Evolutionary conservation across 2,797 vertebrate genomes (phyloP).

Genomic region (Anabas testudineus): DNA sequence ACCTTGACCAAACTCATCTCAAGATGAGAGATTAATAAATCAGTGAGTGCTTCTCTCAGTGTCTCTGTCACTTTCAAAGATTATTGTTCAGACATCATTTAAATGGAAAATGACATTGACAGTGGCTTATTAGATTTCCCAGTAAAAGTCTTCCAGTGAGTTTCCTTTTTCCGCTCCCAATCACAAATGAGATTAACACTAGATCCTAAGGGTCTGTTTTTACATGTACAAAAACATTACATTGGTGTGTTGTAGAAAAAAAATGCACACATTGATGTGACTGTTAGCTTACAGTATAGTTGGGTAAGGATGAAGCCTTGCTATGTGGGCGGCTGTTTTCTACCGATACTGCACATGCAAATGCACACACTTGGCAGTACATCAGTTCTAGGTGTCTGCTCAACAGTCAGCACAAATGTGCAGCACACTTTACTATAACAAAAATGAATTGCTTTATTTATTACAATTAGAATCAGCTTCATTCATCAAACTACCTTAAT

Average conservation of each 20-base stretch:
- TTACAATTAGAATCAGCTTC: not conserved
- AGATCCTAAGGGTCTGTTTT: constrained; percentile 8
- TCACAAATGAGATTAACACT: constrained; percentile 33
- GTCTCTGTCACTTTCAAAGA: constrained; percentile 44
- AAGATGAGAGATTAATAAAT: constrained; percentile 61
- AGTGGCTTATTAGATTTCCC: constrained; percentile 57
- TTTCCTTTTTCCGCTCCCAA: constrained; percentile 26
- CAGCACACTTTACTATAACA: constrained; percentile 14
- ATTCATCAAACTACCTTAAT: constrained; percentile 8
- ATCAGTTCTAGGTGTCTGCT: constrained; percentile 44
- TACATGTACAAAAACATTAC: not conserved
- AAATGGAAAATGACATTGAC: constrained; percentile 43
- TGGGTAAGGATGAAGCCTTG: constrained; percentile 65
- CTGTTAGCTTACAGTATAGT: constrained; percentile 61
- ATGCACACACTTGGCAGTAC: constrained; percentile 49
- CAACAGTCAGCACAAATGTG: constrained; percentile 47
- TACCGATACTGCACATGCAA: constrained; percentile 58
- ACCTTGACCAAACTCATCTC: constrained; percentile 70
- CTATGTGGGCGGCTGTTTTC: constrained; percentile 74
- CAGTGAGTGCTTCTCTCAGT: constrained; percentile 33
- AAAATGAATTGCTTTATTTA: not conserved
- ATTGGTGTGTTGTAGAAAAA: constrained; percentile 25
- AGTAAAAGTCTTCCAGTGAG: constrained; percentile 29
- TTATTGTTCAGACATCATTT: constrained; percentile 58
- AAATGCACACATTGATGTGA: constrained; percentile 50